Conservation (phyloP, 1,140 invertebrate species). For the Delia radicum region DNA sequence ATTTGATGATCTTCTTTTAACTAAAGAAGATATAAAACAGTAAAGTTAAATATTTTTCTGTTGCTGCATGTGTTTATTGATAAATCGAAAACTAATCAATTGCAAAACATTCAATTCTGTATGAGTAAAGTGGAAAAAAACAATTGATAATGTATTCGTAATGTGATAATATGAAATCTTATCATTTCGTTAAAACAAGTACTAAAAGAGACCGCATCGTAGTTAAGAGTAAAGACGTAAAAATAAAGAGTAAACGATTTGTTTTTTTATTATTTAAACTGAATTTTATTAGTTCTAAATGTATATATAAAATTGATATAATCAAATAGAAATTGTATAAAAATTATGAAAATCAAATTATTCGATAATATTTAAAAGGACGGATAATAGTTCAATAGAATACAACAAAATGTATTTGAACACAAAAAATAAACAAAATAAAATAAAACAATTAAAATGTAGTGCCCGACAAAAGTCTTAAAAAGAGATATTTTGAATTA, state of each 20-base stretch:
- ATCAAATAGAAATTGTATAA: constrained; percentile 1
- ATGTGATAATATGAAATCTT: constrained; percentile 2
- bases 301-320: background rate
- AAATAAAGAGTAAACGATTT: background rate
- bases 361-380: constrained; percentile 8
- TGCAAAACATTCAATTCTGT: background rate
- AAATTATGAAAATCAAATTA: too few relatives aligned
- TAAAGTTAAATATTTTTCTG: background rate
- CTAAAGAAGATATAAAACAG: background rate
- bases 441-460: too few relatives aligned
- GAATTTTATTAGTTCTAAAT: background rate
- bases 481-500: background rate
- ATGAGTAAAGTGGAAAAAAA: background rate
- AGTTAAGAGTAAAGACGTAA: background rate
- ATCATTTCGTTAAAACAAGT: background rate
- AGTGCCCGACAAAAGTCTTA: too few relatives aligned
- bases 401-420: constrained; percentile 5
- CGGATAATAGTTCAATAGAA: constrained; percentile 3
- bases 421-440: too few relatives aligned
- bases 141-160: background rate
- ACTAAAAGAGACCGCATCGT: too few relatives aligned
- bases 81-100: constrained; percentile 18
- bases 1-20: background rate
- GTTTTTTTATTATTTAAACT: constrained; percentile 3
- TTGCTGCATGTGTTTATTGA: background rate